Conservation (phyloP, 2,113 vertebrate species). For the Lynx canadensis region DNA sequence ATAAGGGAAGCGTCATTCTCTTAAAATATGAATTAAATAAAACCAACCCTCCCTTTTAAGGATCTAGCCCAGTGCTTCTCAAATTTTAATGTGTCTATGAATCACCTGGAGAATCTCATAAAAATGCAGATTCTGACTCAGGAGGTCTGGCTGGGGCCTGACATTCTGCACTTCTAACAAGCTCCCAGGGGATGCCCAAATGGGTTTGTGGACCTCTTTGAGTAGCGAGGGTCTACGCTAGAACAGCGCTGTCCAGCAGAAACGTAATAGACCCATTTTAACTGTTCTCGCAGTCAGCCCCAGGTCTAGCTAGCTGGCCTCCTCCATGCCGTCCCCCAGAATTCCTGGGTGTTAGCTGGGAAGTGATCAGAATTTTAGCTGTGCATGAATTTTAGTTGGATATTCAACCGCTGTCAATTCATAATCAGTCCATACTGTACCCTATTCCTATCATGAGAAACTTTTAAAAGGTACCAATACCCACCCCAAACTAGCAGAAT, state of each 20-base stretch:
- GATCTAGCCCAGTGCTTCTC: conserved; percentile 37
- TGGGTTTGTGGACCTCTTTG: background rate
- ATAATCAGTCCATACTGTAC: background rate
- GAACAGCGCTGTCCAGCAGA: background rate
- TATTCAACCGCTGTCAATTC: background rate
- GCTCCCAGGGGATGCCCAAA: background rate
- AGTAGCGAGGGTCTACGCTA: background rate
- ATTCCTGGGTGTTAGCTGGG: background rate
- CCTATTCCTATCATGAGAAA: background rate
- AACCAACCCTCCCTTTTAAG: background rate
- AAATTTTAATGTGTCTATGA: background rate
- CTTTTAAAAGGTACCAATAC: background rate
- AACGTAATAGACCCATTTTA: background rate
- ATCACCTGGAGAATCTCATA: conserved; percentile 27
- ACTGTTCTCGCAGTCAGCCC: background rate
- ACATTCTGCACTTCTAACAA: conserved; percentile 1
- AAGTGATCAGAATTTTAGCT: background rate
- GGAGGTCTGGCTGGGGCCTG: background rate
- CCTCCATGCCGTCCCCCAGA: background rate
- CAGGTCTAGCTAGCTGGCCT: background rate
- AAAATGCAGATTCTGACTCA: conserved; percentile 30
- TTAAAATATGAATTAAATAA: background rate
- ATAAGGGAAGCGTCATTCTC: background rate
- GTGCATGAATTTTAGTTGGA: no score
- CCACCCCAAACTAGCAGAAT: background rate